Conservation (phyloP, 2,797 vertebrate genomes). For the Holocentrus rufus region DNA sequence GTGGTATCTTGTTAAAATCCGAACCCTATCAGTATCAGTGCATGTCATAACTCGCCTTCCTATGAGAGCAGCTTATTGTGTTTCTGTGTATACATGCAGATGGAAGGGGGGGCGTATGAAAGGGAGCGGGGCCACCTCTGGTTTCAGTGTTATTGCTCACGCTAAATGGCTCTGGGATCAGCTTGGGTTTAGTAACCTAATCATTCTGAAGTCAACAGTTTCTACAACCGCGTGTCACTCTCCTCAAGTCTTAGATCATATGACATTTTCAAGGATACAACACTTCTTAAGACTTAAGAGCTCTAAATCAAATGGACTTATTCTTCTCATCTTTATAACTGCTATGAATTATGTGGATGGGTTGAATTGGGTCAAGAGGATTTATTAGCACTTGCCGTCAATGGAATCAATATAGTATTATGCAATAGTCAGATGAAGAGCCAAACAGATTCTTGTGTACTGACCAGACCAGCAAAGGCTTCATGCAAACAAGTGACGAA, state of each 20-base stretch:
- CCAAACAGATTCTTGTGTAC: not conserved
- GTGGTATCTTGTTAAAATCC: slow-evolving; percentile 23
- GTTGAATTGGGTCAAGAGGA: not conserved
- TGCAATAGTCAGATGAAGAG: no score
- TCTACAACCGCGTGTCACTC: slow-evolving; percentile 5
- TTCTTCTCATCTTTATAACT: not conserved
- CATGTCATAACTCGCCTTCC: slow-evolving; percentile 8
- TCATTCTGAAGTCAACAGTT: slow-evolving; percentile 25
- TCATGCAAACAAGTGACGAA: slow-evolving; percentile 3
- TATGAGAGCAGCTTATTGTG: slow-evolving; percentile 2
- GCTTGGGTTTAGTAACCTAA: slow-evolving; percentile 19
- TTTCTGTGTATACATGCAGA: not conserved
- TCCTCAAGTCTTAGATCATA: not conserved
- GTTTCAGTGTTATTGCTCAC: slow-evolving; percentile 61
- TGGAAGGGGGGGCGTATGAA: not conserved
- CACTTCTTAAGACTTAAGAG: not conserved
- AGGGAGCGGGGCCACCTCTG: slow-evolving; percentile 8
- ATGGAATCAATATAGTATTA: no score
- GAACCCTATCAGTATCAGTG: slow-evolving; percentile 32
- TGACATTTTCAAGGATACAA: slow-evolving; percentile 3
- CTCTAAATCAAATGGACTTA: not conserved
- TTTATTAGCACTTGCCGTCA: not conserved
- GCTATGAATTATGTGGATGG: not conserved
- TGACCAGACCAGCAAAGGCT: slow-evolving; percentile 15
- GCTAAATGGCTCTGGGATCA: slow-evolving; percentile 28